phyloP scores from a whole-genome alignment of 2,797 vertebrate species.

The Danio choprae region DNA sequence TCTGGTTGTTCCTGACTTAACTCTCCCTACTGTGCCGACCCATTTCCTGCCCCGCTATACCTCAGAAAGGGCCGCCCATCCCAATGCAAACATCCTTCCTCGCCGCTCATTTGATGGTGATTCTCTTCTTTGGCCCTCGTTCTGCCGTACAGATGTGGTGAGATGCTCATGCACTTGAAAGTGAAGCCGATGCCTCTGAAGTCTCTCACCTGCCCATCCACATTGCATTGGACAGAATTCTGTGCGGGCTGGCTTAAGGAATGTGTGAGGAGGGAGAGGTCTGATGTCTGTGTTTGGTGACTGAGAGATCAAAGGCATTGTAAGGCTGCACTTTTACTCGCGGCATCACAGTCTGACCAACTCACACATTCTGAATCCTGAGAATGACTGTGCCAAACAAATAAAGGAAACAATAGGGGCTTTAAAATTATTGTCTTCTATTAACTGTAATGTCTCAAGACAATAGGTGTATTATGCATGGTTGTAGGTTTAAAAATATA shows the following conservation, averaged over 20 bases:
- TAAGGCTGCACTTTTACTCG: neutral
- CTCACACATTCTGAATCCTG: neutral
- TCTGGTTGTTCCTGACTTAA: slow-evolving; percentile 62
- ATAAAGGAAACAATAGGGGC: neutral
- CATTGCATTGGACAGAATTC: slow-evolving; percentile 3
- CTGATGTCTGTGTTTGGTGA: slow-evolving; percentile 34
- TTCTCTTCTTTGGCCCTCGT: slow-evolving; percentile 31
- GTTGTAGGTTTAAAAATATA: no score
- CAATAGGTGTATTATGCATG: no score
- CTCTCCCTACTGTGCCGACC: slow-evolving; percentile 43
- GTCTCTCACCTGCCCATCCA: slow-evolving; percentile 46
- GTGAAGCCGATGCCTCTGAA: slow-evolving; percentile 43
- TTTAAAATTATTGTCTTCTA: no score
- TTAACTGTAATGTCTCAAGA: no score
- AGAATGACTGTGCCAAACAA: neutral
- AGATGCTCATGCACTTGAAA: slow-evolving; percentile 50
- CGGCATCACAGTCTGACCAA: slow-evolving; percentile 18
- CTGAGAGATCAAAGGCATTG: slow-evolving; percentile 30
- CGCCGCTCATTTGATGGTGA: neutral
- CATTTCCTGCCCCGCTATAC: slow-evolving; percentile 47
- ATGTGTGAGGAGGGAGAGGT: slow-evolving; percentile 32
- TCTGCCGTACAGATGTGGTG: slow-evolving; percentile 51
- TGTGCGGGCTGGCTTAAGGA: slow-evolving; percentile 19
- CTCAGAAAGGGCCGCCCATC: slow-evolving; percentile 26
- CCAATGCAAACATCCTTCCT: slow-evolving; percentile 40